Evolutionary conservation across 2,888 invertebrate genomes (phyloP), one percentile per base, ranked within the genome.

Genomic region (Kuschelorhynchus macadamiae): DNA sequence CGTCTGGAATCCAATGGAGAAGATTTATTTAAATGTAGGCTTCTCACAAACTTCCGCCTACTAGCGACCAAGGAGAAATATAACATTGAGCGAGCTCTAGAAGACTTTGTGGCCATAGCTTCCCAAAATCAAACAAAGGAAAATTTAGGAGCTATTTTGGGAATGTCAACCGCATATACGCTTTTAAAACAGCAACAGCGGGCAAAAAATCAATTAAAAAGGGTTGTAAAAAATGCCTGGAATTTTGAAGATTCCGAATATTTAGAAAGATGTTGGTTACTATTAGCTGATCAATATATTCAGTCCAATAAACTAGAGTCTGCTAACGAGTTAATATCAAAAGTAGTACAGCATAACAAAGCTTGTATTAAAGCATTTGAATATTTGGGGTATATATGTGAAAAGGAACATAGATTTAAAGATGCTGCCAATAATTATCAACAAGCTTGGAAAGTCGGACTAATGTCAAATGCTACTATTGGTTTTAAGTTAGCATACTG

Each of bases 201-300:
- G 53, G 97, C 98, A 0, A 91, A 97, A 76, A 96, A 95, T 81
- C 94, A 97, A 76, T 82, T 99, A 55, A 98, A 98, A 83, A 87
- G 96, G 21, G 90, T 98, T 14, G 89, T 92, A 0, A 93, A 95
- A 73, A 90, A 91, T 55, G 85, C 87, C 0, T 98, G 98, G 98
- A 95, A 92, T 11, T 95, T 97, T 74, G 96, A 97, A 81, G 97
- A 97, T 77, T 96, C 97, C 0, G 97, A 98, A 78, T 96, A 97
- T 77, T 85, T 98, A 67, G 98, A 98, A 85, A 90, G 94, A 69
- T 94, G 96, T 81, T 98, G 98, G 98, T 81, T 98, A 5, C 86
- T 98, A 46, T 85, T 98, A n/a, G 94, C 96, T 0, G 97, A 98
- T 72, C 92, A 93, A 73, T 97, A 94, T 79, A 88, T 93, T 56